Base-by-base conservation (phyloP, 2,113 vertebrate species). In the Litocranius walleri region DNA sequence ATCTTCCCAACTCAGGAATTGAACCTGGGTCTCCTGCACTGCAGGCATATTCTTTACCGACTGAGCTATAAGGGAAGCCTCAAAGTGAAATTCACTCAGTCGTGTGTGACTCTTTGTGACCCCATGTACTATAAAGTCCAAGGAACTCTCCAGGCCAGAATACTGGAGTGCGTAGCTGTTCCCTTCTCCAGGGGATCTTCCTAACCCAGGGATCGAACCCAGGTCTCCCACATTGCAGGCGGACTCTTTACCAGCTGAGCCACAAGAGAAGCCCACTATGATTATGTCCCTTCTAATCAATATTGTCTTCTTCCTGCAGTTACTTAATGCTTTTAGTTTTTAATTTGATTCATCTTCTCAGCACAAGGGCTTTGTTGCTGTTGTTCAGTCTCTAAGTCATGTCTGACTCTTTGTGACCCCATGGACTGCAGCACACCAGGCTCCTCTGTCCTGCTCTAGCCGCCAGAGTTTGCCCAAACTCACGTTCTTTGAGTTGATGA, bases 161-260 rank as follows among this genome's bases (percentile, higher is more conserved):
- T 67, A 67, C 16, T n/a, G 62, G 62, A 33, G 61, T 33, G 30
- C 1, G 1, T 64, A 64, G 14, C 61, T 0, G 7, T 19, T 67
- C 62, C 33, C 33, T 67, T 71, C n/a, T 36, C n/a, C 64, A 43
- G 19, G 11, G 36, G 36, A 43, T 43, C 21, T 74, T 74, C 3
- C 71, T 5, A 25, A 43, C 21, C 71, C 71, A 74, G 36, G 67
- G 36, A 25, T 74, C 0, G 3, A 40, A 40, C 21, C 67, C 19
- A 40, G n/a, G 36, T 40, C 36, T 25, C 36, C 17, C 0, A 0
- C 11, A 74, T 3, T 43, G 5, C 36, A 13, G 36, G 36, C 0
- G 2, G 36, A 40, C 12, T 40, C 21, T 40, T 74, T 40, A 25
- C 36, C 71, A 40, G 36, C 36, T 74, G 36, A 40, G 36, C 21